These are phyloP conservation scores for Polyodon spathula DNA, from an alignment of 2,113 vertebrate genomes.

Conservation along the genomic window DNA sequence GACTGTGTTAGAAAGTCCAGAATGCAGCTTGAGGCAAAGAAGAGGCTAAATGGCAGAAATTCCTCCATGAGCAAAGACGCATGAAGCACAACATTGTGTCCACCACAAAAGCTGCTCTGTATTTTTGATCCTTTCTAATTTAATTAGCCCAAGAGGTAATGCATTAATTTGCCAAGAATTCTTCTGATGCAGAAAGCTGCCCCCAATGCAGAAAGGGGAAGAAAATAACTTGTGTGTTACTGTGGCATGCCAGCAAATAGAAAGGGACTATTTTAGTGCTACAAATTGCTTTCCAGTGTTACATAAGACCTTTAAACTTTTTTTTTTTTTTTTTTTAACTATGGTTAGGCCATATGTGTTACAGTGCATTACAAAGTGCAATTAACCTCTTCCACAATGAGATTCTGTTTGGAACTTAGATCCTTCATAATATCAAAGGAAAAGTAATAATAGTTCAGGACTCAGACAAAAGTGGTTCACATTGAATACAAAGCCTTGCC, in stretches of 20 bases:
- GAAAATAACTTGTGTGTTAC: slow-evolving; percentile 81
- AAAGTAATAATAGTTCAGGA: background rate
- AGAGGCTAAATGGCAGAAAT: slow-evolving; percentile 92
- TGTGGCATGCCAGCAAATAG: slow-evolving; percentile 69
- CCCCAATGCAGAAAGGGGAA: slow-evolving; percentile 61
- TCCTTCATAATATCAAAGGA: background rate
- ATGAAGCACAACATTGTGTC: slow-evolving; percentile 97
- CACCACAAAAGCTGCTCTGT: slow-evolving; percentile 96
- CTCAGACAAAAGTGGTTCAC: too few species aligned
- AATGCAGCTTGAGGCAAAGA: slow-evolving; percentile 77
- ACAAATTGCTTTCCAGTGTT: slow-evolving; percentile 68
- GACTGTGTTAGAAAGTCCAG: slow-evolving; percentile 95
- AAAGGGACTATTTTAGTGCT: slow-evolving; percentile 73
- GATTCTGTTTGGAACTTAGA: background rate
- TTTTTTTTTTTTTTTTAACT: slow-evolving; percentile 50
- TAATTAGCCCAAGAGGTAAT: slow-evolving; percentile 99
- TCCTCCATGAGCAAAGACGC: slow-evolving; percentile 86
- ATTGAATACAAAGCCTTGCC: too few species aligned
- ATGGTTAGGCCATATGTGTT: slow-evolving; percentile 67
- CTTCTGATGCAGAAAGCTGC: slow-evolving; percentile 95
- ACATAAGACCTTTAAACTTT: slow-evolving; percentile 74
- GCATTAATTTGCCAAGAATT: slow-evolving; percentile 98
- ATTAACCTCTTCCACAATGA: slow-evolving; percentile 57
- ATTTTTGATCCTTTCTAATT: slow-evolving; percentile 98
- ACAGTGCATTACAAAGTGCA: slow-evolving; percentile 58